Evolutionary conservation across 2,797 vertebrate genomes (phyloP), one percentile per base, ranked within the genome.

Genomic region (Nothura maculosa): DNA sequence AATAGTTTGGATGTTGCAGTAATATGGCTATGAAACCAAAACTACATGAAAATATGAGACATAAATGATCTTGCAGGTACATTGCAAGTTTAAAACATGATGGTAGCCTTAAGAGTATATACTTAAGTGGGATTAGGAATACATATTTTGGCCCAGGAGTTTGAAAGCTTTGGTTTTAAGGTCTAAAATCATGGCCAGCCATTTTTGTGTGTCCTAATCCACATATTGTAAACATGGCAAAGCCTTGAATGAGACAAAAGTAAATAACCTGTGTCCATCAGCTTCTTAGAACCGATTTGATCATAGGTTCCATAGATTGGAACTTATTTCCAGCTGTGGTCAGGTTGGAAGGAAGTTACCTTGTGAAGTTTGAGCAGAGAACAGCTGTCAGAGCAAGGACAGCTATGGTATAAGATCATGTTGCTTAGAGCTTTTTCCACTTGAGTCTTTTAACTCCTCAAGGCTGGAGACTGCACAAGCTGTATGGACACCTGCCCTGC

Each of bases 251-350:
- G 52, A 24, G 48, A 40, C 13, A 2, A 42, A 63, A 20, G 38
- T 40, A 52, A 22, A 16, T 45, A 48, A 48, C 15, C 7, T 57
- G 4, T 60, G 11, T 61, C 50, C 7, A 60, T 77, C 18, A 60
- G 6, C 30, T 72, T 80, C 32, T 30, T 38, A 57, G 25, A 67
- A 47, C 32, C 25, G 48, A 27, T 20, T 62, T 25, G 50, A 61
- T 0, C 1, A 36, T 12, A 45, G 1, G 1, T 20, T 72, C n/a
- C 47, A 48, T 48, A 25, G 11, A 22, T 24, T 25, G 47, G 22
- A 48, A 48, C 47, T 3, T 25, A 48, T 48, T 48, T 25, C 47
- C 12, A 48, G 12, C 10, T 22, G 27, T 14, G 32, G 27, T 89
- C 4, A 45, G 21, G n/a, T 54, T 27, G 21, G 20, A 50, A 78